phyloP scores from a whole-genome alignment of 64 coral and sea anemone genomes.

The Montipora sp. region DNA sequence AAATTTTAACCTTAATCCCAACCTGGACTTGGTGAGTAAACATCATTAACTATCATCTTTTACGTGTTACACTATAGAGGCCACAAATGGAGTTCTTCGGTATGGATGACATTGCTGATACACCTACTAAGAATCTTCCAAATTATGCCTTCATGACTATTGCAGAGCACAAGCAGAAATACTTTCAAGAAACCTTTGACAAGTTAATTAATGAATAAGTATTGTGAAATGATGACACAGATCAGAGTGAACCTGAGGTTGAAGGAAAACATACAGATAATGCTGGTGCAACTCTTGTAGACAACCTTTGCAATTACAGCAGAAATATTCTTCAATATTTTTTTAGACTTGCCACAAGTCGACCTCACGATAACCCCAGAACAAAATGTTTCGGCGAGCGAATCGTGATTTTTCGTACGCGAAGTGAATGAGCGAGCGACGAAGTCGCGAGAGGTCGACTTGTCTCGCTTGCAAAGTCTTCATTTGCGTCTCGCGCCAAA shows the following conservation, averaged over 20 bases:
- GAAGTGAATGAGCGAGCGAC: too few species aligned
- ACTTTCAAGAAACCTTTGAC: conserved; percentile 10
- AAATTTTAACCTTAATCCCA: not conserved
- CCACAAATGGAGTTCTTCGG: not conserved
- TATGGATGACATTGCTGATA: conserved; percentile 13
- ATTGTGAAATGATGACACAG: not conserved
- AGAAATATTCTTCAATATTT: conserved; percentile 52
- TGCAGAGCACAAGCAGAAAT: not conserved
- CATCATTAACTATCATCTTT: not conserved
- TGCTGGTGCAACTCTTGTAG: conserved; percentile 11
- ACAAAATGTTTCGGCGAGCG: too few species aligned
- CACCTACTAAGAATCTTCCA: not conserved
- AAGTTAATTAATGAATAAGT: not conserved
- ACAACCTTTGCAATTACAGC: conserved; percentile 9
- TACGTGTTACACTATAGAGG: conserved; percentile 7
- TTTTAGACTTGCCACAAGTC: too few species aligned
- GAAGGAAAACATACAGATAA: not conserved
- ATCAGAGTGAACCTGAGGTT: not conserved
- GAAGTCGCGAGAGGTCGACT: too few species aligned
- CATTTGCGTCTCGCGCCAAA: too few species aligned
- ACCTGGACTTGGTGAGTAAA: not conserved
- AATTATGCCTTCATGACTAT: conserved; percentile 15
- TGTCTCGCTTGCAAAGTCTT: too few species aligned
- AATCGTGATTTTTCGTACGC: too few species aligned
- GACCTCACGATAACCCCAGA: too few species aligned